These are phyloP conservation scores for Agonopterix subpropinquella DNA, from an alignment of 2,888 invertebrate genomes.

Conservation along the genomic window DNA sequence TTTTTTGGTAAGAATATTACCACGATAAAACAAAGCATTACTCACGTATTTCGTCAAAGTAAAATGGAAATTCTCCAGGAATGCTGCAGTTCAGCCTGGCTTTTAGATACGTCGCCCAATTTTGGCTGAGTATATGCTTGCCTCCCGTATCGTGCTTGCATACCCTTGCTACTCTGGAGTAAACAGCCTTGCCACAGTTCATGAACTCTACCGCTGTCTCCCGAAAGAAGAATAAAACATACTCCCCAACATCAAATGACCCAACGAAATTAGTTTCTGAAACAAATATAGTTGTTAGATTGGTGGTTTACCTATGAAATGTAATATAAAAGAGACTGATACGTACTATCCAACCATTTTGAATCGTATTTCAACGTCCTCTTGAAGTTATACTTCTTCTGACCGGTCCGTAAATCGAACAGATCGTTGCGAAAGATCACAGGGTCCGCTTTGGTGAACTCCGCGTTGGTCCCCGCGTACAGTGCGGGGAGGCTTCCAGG, in stretches of 20 bases:
- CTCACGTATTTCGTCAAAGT: conserved; percentile 85
- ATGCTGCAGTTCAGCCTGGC: conserved; percentile 82
- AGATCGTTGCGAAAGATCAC: conserved; percentile 83
- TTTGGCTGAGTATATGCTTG: conserved; percentile 78
- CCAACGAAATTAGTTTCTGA: conserved; percentile 84
- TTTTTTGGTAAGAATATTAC: no score
- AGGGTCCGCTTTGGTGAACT: conserved; percentile 82
- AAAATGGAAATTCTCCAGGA: conserved; percentile 84
- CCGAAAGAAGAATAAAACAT: conserved; percentile 83
- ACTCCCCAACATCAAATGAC: conserved; percentile 80
- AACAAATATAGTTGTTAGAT: conserved; percentile 22
- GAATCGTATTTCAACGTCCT: conserved; percentile 82
- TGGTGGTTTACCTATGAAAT: no score
- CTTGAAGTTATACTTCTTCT: conserved; percentile 78
- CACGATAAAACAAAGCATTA: conserved; percentile 13
- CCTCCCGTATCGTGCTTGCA: conserved; percentile 83
- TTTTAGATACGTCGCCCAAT: conserved; percentile 82
- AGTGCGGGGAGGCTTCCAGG: conserved; percentile 79
- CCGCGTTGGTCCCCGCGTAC: conserved; percentile 84
- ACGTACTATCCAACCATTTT: conserved; percentile 84
- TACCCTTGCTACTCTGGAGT: conserved; percentile 83
- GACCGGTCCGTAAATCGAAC: conserved; percentile 75
- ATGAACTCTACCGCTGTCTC: conserved; percentile 82
- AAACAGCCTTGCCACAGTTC: conserved; percentile 81
- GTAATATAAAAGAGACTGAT: neutral